A percentile compares a stretch with the other conserved stretches of the same genome.
These are phyloP conservation scores for Caenorhabditis imperialis DNA, from an alignment of 2,888 invertebrate genomes.

Conservation along the genomic window DNA sequence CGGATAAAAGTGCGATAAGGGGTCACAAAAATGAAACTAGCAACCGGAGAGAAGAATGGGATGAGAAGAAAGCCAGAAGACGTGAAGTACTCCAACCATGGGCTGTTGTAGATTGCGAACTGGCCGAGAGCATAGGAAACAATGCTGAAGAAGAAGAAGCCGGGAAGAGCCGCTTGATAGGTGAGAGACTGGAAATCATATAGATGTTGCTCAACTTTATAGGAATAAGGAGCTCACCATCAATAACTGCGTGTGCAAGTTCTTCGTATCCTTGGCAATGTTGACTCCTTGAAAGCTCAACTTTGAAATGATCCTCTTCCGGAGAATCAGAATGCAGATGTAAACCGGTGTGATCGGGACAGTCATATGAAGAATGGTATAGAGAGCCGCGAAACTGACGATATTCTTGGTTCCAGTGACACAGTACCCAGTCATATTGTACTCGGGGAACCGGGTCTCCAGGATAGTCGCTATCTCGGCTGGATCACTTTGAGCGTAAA, in stretches of 20 bases:
- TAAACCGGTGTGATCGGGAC: conserved; percentile 21
- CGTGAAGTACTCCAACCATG: conserved; percentile 38
- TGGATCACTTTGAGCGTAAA: conserved; percentile 1
- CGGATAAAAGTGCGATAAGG: conserved; percentile 27
- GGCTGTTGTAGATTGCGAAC: conserved; percentile 35
- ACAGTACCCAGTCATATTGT: conserved; percentile 13
- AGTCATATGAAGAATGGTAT: conserved; percentile 28
- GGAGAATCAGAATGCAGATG: conserved; percentile 18
- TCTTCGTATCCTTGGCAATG: conserved; percentile 31
- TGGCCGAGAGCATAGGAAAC: conserved; percentile 44
- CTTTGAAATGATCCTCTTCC: conserved; percentile 19
- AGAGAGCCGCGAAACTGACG: conserved; percentile 9
- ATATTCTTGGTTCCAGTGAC: conserved; percentile 12
- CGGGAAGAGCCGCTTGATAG: conserved; percentile 24
- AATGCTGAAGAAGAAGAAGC: conserved; percentile 38
- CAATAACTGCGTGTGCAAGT: conserved; percentile 38
- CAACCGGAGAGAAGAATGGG: conserved; percentile 31
- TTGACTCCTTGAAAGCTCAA: conserved; percentile 5
- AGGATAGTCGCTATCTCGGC: not conserved
- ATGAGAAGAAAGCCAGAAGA: conserved; percentile 29
- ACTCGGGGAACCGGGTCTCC: conserved; percentile 6
- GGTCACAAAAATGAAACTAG: conserved; percentile 33
- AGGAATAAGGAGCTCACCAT: conserved; percentile 17
- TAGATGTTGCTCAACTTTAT: not conserved
- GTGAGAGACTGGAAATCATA: conserved; percentile 4